A percentile compares a stretch with the other conserved stretches of the same genome.
Evolutionary conservation across 2,888 invertebrate genomes (phyloP).

Genomic region (Acholoe squamosa): DNA sequence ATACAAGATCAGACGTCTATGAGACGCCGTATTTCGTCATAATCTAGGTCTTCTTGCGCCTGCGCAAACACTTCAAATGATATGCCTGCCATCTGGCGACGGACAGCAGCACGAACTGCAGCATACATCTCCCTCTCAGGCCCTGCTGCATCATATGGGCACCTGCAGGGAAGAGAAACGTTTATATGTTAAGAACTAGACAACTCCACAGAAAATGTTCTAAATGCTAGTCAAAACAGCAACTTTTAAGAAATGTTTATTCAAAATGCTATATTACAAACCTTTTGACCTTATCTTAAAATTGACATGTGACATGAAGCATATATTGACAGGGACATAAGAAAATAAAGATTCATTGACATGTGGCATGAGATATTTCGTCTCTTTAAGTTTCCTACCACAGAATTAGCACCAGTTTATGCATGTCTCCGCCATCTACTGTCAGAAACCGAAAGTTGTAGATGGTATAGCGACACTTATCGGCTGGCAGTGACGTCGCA

Average conservation of each 20-base stretch:
- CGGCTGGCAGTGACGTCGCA: not conserved
- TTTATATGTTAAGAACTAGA: too few relatives aligned
- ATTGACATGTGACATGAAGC: too few relatives aligned
- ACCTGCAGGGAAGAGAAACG: not conserved
- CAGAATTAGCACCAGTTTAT: constrained; percentile 1
- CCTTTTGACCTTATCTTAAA: too few relatives aligned
- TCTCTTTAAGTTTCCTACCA: too few relatives aligned
- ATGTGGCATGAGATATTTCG: too few relatives aligned
- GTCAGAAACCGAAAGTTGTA: not conserved
- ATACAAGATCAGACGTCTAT: not conserved
- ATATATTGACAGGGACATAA: too few relatives aligned
- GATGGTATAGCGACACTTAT: not conserved
- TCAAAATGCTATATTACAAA: too few relatives aligned
- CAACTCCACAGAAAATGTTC: too few relatives aligned
- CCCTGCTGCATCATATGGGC: not conserved
- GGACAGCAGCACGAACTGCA: not conserved
- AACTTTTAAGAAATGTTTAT: too few relatives aligned
- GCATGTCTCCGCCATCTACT: not conserved
- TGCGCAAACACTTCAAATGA: not conserved
- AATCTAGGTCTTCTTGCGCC: not conserved
- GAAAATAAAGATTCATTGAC: too few relatives aligned
- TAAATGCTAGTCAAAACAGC: too few relatives aligned
- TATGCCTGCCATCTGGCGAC: not conserved
- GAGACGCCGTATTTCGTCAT: not conserved
- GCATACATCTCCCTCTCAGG: not conserved